Conservation (phyloP, 1,140 invertebrate genomes). For the Lasioglossum baleicum region DNA sequence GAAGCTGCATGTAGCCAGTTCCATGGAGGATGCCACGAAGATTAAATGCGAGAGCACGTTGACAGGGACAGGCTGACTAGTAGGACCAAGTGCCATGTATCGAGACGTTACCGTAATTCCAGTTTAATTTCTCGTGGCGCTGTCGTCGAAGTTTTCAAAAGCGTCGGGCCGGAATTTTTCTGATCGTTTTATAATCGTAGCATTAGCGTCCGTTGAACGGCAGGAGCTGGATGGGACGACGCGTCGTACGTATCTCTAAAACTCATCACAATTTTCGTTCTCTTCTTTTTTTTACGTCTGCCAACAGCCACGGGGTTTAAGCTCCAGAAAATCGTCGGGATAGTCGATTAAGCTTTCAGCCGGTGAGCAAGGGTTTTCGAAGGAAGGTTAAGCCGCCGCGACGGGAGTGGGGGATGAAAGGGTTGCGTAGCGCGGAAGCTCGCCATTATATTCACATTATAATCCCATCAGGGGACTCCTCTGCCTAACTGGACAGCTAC, state of each 20-base stretch:
- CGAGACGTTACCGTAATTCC: too few relatives aligned
- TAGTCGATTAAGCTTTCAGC: constrained; percentile 38
- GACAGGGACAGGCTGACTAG: too few relatives aligned
- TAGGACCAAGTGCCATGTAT: too few relatives aligned
- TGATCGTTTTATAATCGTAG: constrained; percentile 39
- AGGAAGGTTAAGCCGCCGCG: constrained; percentile 37
- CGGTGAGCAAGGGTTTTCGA: constrained; percentile 31
- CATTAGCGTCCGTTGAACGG: constrained; percentile 17
- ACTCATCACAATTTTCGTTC: constrained; percentile 51
- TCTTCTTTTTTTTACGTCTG: not conserved
- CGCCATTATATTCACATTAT: constrained; percentile 77
- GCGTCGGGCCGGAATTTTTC: not conserved
- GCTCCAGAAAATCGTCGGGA: constrained; percentile 47
- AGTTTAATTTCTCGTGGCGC: too few relatives aligned
- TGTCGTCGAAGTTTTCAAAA: too few relatives aligned
- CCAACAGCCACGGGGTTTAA: constrained; percentile 37
- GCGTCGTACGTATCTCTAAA: constrained; percentile 30
- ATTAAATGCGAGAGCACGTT: too few relatives aligned
- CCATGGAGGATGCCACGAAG: too few relatives aligned
- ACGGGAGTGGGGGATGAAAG: constrained; percentile 47
- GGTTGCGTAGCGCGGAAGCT: constrained; percentile 72
- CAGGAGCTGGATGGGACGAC: constrained; percentile 8
- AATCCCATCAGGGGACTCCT: constrained; percentile 74
- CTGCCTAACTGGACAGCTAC: constrained; percentile 65
- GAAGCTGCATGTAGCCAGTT: too few relatives aligned